phyloP scores from a whole-genome alignment of 2,113 vertebrate species.

The Lagopus muta region DNA sequence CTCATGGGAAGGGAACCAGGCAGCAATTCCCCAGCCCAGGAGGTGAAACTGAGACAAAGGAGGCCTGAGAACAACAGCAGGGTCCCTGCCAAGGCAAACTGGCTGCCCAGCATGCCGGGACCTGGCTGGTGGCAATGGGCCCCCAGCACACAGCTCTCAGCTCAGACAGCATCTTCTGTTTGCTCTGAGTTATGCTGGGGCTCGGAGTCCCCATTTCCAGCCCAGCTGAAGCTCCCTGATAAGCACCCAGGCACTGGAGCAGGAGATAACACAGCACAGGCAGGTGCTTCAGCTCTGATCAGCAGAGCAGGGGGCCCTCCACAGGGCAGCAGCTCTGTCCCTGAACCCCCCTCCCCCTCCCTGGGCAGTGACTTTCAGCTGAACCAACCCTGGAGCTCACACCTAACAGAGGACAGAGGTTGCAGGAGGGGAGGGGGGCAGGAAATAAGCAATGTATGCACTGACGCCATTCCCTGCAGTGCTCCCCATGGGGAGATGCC shows the following conservation, averaged over 20 bases:
- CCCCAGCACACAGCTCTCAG: background rate
- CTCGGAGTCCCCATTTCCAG: accelerated
- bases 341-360: accelerated
- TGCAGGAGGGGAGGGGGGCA: background rate
- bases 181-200: background rate
- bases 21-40: background rate
- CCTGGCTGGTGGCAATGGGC: background rate
- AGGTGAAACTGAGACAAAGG: background rate
- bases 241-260: background rate
- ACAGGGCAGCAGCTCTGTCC: accelerated
- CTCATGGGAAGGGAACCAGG: background rate
- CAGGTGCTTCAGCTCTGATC: accelerated
- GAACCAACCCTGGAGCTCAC: background rate
- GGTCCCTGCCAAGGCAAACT: background rate
- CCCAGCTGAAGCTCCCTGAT: background rate
- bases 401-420: background rate
- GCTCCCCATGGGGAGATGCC: background rate
- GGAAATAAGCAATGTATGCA: background rate
- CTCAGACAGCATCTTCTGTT: accelerated
- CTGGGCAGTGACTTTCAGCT: accelerated
- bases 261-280: accelerated
- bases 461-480: accelerated
- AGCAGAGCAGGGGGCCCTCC: background rate
- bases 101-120: accelerated
- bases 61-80: background rate